Evolutionary conservation across 2,797 vertebrate species (phyloP).

Genomic region (Ctenochaetus hawaiiensis): DNA sequence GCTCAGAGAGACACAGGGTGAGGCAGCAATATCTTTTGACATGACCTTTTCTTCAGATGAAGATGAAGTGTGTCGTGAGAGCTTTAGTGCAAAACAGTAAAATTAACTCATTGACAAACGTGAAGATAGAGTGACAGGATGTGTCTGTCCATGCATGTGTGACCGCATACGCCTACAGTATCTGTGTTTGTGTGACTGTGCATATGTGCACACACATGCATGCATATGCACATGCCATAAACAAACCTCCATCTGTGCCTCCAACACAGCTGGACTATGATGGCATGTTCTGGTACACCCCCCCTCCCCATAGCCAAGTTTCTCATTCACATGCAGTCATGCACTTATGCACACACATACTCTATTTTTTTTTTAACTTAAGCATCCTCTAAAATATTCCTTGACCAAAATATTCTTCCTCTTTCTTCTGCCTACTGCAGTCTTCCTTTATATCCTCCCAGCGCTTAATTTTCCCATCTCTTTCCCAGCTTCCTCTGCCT

Average conservation of each 20-base stretch:
- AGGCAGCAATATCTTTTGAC: conserved; percentile 26
- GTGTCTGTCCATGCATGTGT: conserved; percentile 18
- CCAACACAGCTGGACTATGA: conserved; percentile 77
- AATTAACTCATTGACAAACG: conserved; percentile 40
- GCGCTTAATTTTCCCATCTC: conserved; percentile 1
- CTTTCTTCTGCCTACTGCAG: conserved; percentile 33
- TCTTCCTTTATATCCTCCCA: conserved; percentile 25
- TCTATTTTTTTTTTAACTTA: background rate
- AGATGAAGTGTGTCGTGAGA: conserved; percentile 45
- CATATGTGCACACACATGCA: conserved; percentile 43
- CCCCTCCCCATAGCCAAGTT: conserved; percentile 53
- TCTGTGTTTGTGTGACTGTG: conserved; percentile 22
- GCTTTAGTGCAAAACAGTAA: conserved; percentile 38
- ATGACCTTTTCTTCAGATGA: conserved; percentile 53
- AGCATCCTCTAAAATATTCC: conserved; percentile 39
- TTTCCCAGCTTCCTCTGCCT: conserved; percentile 24
- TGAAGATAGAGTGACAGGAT: background rate
- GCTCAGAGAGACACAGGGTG: background rate
- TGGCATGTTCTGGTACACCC: conserved; percentile 68
- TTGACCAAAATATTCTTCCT: conserved; percentile 33
- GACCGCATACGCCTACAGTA: conserved; percentile 26
- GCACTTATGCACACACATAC: conserved; percentile 7
- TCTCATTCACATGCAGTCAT: conserved; percentile 14
- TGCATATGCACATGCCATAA: conserved; percentile 63
- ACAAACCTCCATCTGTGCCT: conserved; percentile 80